phyloP scores from a whole-genome alignment of 2,113 vertebrate genomes.

The Leptodactylus fuscus region DNA sequence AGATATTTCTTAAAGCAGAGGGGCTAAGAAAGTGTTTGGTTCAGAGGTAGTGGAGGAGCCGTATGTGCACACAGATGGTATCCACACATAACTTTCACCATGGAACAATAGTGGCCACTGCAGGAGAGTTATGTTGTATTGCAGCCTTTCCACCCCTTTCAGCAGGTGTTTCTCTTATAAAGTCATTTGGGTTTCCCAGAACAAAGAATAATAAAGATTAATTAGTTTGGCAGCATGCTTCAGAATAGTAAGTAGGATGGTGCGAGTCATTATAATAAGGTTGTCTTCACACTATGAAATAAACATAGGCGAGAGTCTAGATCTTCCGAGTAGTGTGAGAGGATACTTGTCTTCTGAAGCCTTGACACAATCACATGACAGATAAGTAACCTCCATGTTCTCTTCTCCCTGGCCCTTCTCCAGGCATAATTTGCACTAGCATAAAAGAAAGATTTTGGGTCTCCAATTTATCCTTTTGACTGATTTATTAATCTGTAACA shows the following conservation, averaged over 20 bases:
- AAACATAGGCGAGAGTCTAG: background rate
- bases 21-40: constrained; percentile 37
- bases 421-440: no score
- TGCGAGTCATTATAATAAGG: background rate
- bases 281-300: background rate
- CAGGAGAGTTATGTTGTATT: constrained; percentile 38
- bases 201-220: constrained; percentile 47
- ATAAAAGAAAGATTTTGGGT: no score
- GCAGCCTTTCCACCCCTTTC: constrained; percentile 32
- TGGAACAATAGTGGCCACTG: constrained; percentile 39
- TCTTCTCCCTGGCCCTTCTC: no score
- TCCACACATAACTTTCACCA: constrained; percentile 29
- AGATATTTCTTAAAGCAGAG: constrained; percentile 36
- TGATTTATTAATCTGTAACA: no score
- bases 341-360: background rate
- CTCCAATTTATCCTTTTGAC: no score
- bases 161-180: constrained; percentile 48
- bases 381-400: no score
- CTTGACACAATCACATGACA: no score
- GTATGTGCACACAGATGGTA: constrained; percentile 55
- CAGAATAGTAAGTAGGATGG: background rate
- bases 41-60: constrained; percentile 16
- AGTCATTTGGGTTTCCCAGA: constrained; percentile 38
- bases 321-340: background rate
- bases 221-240: constrained; percentile 41